Evolutionary conservation across 2,888 invertebrate species (phyloP), one percentile per base, ranked within the genome.

Genomic region (Caenorhabditis angaria): DNA sequence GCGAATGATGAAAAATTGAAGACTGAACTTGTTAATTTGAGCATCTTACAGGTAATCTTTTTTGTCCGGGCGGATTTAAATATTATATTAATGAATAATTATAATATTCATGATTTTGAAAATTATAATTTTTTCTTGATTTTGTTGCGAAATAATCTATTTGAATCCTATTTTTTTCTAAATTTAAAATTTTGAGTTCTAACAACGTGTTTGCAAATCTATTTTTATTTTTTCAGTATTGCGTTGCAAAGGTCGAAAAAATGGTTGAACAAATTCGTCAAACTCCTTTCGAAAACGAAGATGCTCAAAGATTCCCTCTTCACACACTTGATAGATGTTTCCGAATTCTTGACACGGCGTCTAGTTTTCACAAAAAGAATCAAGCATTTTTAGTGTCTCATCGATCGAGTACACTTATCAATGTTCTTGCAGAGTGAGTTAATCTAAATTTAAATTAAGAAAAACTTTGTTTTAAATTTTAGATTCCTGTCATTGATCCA

Each of bases 301-400:
- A 32, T 1, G 50, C 24, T 24, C 18, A 20, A 1, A 35, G 47
- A 8, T 24, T 18, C 0, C 61, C 51, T 54, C 50, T 83, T 2
- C 62, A 73, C 6, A 71, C 79, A 10, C 66, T 85, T 6, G 83
- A 85, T 54, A 71, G 82, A 10, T 82, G 80, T 48, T 84, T 83
- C 67, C 65, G 85, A 22, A 81, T 84, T 54, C 66, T 84, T 6
- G 85, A 85, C 65, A 70, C 65, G 61, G 84, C 83, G 14, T 78
- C 80, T 0, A 65, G 74, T 20, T 76, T 81, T 32, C 81, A 85
- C 69, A 83, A 82, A 54, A 80, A 79, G 61, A 85, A 85, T 54
- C 85, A 85, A 69, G 78, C 82, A 8, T 85, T 82, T 51, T 66
- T 85, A 28, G 77, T 85, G 18, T 76, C 78, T 10, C 85, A 85